Conservation (phyloP, 2,888 invertebrate species). For the Dendrolimus pini region DNA sequence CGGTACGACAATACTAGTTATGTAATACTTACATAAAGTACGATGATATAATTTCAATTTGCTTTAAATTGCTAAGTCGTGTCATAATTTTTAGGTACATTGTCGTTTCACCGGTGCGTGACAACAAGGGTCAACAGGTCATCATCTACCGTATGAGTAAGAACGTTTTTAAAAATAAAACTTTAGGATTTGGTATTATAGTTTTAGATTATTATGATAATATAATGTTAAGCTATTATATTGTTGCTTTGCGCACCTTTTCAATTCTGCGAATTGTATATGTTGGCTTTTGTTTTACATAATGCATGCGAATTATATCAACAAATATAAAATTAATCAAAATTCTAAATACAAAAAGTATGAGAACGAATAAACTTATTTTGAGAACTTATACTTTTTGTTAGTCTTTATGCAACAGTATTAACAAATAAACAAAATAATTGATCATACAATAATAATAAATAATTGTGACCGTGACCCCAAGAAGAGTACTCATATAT, state of each 20-base stretch:
- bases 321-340: too few relatives aligned
- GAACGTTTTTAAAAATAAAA: constrained; percentile 22
- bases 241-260: constrained; percentile 17
- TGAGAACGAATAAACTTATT: too few relatives aligned
- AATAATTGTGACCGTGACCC: too few relatives aligned
- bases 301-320: too few relatives aligned
- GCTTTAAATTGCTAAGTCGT: constrained; percentile 15
- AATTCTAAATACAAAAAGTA: too few relatives aligned
- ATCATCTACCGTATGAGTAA: constrained; percentile 80
- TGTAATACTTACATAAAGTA: constrained; percentile 12
- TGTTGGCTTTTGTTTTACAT: not conserved
- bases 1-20: not conserved
- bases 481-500: too few relatives aligned
- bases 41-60: constrained; percentile 37
- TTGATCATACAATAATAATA: too few relatives aligned
- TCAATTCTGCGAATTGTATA: not conserved
- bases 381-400: too few relatives aligned
- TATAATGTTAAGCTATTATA: constrained; percentile 6
- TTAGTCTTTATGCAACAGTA: too few relatives aligned
- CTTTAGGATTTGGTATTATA: too few relatives aligned
- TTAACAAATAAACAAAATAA: too few relatives aligned
- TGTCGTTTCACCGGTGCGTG: constrained; percentile 84
- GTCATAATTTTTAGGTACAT: constrained; percentile 78
- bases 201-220: constrained; percentile 13
- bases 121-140: constrained; percentile 83